Conservation (phyloP, 2,113 vertebrate species). For the Tonatia bakeri region DNA sequence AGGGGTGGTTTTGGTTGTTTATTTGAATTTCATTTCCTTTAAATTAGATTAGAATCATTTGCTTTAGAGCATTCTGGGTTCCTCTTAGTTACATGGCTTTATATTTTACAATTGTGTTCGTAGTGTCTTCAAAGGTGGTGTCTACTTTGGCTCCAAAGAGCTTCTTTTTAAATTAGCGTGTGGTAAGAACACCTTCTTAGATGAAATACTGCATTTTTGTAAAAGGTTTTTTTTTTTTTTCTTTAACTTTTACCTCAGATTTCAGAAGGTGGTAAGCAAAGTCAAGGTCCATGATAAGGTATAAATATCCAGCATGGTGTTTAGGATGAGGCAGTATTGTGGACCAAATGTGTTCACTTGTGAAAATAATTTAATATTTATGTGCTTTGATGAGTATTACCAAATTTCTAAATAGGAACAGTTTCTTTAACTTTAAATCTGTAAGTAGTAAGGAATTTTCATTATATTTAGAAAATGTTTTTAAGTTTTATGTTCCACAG, state of each 20-base stretch:
- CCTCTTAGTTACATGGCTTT: neutral
- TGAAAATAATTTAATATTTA: neutral
- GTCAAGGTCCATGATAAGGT: neutral
- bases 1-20: neutral
- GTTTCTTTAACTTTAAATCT: neutral
- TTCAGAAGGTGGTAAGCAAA: neutral
- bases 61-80: neutral
- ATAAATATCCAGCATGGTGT: neutral
- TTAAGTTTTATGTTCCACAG: neutral
- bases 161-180: neutral
- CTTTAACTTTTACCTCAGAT: neutral
- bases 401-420: neutral
- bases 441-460: neutral
- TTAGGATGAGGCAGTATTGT: neutral
- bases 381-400: neutral
- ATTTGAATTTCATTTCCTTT: slow-evolving; percentile 27
- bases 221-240: neutral
- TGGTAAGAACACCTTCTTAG: neutral
- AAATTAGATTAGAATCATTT: neutral
- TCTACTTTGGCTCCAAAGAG: neutral
- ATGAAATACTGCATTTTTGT: neutral
- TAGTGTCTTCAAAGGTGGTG: neutral
- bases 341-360: neutral
- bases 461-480: neutral
- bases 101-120: neutral